Conservation (phyloP, 1,140 invertebrate species). For the Drosophila nigromelanica region DNA sequence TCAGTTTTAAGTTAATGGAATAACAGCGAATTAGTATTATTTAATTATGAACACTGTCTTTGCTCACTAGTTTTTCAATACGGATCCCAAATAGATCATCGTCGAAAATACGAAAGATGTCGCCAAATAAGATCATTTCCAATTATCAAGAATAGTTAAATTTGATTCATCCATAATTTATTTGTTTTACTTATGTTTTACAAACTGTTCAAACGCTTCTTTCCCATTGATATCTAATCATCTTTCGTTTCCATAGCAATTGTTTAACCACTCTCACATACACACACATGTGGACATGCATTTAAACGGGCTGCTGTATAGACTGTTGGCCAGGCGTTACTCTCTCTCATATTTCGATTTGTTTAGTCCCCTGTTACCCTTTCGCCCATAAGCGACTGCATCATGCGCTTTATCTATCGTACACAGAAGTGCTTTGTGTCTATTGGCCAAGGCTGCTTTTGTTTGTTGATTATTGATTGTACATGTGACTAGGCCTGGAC, state of each 20-base stretch:
- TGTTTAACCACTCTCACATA: neutral
- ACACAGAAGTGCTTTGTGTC: conserved; percentile 3
- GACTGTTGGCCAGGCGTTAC: neutral
- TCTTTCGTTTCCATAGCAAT: conserved; percentile 5
- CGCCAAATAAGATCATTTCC: too few relatives aligned
- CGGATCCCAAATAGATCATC: too few relatives aligned
- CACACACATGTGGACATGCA: neutral
- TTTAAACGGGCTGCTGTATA: neutral
- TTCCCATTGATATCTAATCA: neutral
- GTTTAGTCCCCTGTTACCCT: neutral
- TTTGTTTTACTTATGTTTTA: neutral
- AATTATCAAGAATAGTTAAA: too few relatives aligned
- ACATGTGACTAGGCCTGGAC: conserved; percentile 21
- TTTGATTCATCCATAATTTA: neutral
- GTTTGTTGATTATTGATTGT: conserved; percentile 14
- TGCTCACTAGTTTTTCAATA: too few relatives aligned
- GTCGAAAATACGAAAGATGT: too few relatives aligned
- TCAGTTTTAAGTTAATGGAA: too few relatives aligned
- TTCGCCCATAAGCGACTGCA: neutral
- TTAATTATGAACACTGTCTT: too few relatives aligned
- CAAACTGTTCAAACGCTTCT: neutral
- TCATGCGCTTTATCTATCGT: neutral
- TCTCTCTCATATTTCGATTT: conserved; percentile 10
- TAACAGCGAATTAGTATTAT: too few relatives aligned
- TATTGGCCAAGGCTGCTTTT: conserved; percentile 39